Percentiles rank a stretch among this genome's conserved stretches.
Conservation (phyloP, 53 echinoderm and acorn worm genomes). For the Apostichopus leukothele region DNA sequence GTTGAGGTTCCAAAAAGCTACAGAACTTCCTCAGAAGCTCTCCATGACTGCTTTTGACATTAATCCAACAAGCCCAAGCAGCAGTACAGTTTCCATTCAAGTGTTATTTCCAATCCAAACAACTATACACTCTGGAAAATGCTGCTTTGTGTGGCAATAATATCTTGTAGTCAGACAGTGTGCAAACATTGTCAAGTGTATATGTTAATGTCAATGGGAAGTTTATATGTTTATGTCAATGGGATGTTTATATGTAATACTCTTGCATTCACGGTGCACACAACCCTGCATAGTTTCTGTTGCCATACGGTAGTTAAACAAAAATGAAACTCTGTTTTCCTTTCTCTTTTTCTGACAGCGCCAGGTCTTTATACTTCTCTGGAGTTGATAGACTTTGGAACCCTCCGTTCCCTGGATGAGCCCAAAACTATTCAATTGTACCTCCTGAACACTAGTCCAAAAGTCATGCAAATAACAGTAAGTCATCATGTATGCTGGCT, state of each 20-base stretch:
- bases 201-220: too few relatives aligned
- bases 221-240: too few relatives aligned
- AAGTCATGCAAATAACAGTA: conserved; percentile 91
- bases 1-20: too few relatives aligned
- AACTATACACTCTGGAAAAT: too few relatives aligned
- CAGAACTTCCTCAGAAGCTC: too few relatives aligned
- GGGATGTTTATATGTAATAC: not conserved
- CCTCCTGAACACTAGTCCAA: conserved; percentile 91
- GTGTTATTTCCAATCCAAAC: too few relatives aligned
- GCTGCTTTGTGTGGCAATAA: too few relatives aligned
- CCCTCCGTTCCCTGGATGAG: conserved; percentile 90
- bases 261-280: not conserved
- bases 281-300: not conserved
- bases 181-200: too few relatives aligned
- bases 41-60: too few relatives aligned
- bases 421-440: conserved; percentile 91
- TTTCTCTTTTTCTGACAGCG: conserved; percentile 62
- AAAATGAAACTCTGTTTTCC: not conserved
- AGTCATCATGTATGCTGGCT: conserved; percentile 35
- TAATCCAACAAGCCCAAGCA: too few relatives aligned
- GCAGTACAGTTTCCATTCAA: too few relatives aligned
- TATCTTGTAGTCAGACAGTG: too few relatives aligned
- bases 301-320: not conserved
- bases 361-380: conserved; percentile 96
- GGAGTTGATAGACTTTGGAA: conserved; percentile 99